These are phyloP conservation scores for Plotosus lineatus DNA, from an alignment of 2,113 vertebrate genomes.

Conservation along the genomic window DNA sequence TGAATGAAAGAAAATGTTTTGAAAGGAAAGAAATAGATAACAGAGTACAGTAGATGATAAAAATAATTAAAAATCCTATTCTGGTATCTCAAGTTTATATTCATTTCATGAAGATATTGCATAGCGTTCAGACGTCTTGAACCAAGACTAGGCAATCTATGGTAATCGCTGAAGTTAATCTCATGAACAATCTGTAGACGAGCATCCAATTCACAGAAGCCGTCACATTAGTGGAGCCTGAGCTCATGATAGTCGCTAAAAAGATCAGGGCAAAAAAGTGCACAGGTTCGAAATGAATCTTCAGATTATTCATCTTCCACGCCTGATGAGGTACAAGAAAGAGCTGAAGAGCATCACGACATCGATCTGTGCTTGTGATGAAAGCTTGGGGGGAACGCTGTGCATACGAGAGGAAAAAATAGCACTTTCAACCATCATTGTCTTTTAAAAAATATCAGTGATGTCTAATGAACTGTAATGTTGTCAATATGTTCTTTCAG, in stretches of 20 bases:
- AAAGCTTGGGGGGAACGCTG: conserved; percentile 1
- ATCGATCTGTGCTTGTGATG: conserved; percentile 28
- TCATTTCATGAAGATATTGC: background rate
- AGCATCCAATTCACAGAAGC: conserved; percentile 23
- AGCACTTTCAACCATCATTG: conserved; percentile 21
- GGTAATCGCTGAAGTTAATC: background rate
- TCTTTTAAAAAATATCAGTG: conserved; percentile 35
- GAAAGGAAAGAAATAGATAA: no score
- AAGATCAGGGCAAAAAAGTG: background rate
- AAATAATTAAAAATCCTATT: background rate
- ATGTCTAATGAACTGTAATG: conserved; percentile 31
- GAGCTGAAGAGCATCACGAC: background rate
- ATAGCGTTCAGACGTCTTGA: background rate
- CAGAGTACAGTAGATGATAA: no score
- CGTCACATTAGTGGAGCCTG: conserved; percentile 18
- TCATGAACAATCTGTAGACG: conserved; percentile 16
- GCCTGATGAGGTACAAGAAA: conserved; percentile 34
- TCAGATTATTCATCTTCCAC: conserved; percentile 43
- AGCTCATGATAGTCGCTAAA: conserved; percentile 38
- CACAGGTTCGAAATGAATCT: conserved; percentile 35
- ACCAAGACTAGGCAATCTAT: background rate
- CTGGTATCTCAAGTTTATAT: background rate
- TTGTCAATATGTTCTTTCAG: conserved; percentile 42
- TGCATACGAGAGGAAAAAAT: background rate
- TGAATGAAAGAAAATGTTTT: no score